Evolutionary conservation across 2,797 vertebrate species (phyloP), one percentile per base, ranked within the genome.

Genomic region (Tadarida brasiliensis): DNA sequence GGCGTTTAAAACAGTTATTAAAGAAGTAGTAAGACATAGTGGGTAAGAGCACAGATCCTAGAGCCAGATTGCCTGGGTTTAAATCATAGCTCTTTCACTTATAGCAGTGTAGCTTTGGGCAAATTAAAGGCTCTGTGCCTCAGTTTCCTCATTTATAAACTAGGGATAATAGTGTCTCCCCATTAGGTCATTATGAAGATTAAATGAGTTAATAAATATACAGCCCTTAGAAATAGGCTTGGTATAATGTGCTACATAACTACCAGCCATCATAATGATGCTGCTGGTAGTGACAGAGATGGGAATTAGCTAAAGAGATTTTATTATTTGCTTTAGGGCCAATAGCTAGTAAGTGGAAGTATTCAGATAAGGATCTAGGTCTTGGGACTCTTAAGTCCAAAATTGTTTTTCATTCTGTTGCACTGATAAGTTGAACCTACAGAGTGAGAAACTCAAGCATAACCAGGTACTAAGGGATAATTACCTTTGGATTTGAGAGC

Each of bases 331-430:
- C 76, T 54, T 20, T 65, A 77, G 15, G 44, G 87, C 61, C 94
- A 82, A 54, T 83, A 81, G 8, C 51, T 90, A 73, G 35, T 56
- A 47, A 87, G 24, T 88, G 4, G 49, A 35, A 86, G 44, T 61
- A 71, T 91, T 92, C 82, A 87, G 49, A 86, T 93, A 80, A 91
- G n/a, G 33, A 57, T 82, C 33, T 87, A 88, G 49, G 24, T 86
- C 24, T 92, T 93, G 73, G 44, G 89, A 91, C 15, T 74, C 30
- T 44, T 44, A 89, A 93, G 19, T 61, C 33, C 44, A 87, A 84
- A 81, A 28, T 83, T 94, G 11, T 80, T 84, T 88, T 94, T 91
- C 68, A 78, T 95, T 88, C 59, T 87, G 77, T 17, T 87, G 17
- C 24, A 54, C 30, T 76, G 39, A 47, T 67, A 67, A 91, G 77